Base-by-base conservation (phyloP, 2,888 invertebrate genomes). In the Lepidochrysops patricia region DNA sequence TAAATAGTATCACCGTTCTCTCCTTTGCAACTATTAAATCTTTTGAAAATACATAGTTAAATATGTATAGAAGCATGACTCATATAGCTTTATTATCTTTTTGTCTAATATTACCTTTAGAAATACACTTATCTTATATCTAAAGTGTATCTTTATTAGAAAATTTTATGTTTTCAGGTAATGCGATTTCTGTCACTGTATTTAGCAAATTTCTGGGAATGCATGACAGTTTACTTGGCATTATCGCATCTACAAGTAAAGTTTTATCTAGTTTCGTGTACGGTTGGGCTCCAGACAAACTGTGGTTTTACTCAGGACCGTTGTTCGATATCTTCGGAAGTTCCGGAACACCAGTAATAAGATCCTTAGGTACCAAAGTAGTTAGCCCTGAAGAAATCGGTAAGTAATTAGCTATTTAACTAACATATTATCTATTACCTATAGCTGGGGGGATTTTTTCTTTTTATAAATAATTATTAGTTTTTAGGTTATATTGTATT, bases 301-400 rank as follows among this genome's bases (percentile, higher is more conserved):
- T 69, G 1, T 89, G 89, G 87, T 78, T 88, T 64, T 91, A 83
- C 60, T 70, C 79, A 0, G 90, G 83, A 1, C 85, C 89, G 0
- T 73, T 75, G 19, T 81, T 91, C 23, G 90, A 91, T 56, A 72
- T 91, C 61, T 89, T 91, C 19, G 90, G 91, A 1, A 90, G 85
- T 37, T 84, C 90, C 1, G 89, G 89, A n/a, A 79, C 83, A 4
- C 90, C 90, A 0, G 90, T 90, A 0, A 87, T 91, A 66, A 79
- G 91, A 61, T 91, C 91, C 0, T 76, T 91, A 56, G 91, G 90
- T 0, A 91, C 91, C 1, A 91, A 91, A 70, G 71, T 91, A 15
- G 91, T 91, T 2, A 80, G 84, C 5, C 76, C 80, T 6, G 88
- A 90, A 66, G 83, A 91, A 79, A 77, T 90, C 61, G 91, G 90